phyloP scores from a whole-genome alignment of 2,113 vertebrate species.

The Toxotes chatareus region DNA sequence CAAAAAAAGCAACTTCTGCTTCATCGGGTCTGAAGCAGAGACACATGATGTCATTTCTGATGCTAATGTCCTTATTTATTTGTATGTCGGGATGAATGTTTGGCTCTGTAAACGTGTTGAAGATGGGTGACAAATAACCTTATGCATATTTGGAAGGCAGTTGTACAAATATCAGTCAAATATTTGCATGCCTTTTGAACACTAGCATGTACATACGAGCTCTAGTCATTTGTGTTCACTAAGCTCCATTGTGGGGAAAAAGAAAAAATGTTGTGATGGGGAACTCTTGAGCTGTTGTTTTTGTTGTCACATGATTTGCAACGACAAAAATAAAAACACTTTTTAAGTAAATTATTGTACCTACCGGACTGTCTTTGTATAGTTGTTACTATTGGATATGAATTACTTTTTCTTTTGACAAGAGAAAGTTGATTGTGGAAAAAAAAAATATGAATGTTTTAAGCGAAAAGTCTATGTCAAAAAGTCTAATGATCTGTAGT shows the following conservation, averaged over 20 bases:
- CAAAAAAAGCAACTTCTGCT: constrained; percentile 79
- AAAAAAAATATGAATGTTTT: constrained; percentile 81
- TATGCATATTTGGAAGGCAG: constrained; percentile 83
- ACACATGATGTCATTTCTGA: constrained; percentile 85
- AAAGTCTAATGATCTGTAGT: constrained; percentile 80
- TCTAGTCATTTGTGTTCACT: constrained; percentile 83
- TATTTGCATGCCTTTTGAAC: constrained; percentile 91
- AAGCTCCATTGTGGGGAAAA: constrained; percentile 75
- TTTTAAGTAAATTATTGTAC: constrained; percentile 91
- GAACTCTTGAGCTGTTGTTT: constrained; percentile 85
- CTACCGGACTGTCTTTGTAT: constrained; percentile 87
- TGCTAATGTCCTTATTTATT: constrained; percentile 68
- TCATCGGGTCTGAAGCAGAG: constrained; percentile 83
- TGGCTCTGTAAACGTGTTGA: constrained; percentile 67
- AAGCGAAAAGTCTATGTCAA: constrained; percentile 81
- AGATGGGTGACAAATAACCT: constrained; percentile 61
- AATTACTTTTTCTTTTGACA: constrained; percentile 68
- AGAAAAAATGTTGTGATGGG: constrained; percentile 77
- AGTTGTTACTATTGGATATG: constrained; percentile 82
- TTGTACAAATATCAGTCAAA: constrained; percentile 83
- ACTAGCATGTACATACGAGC: constrained; percentile 91
- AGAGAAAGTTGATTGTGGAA: constrained; percentile 72
- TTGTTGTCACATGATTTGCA: constrained; percentile 87
- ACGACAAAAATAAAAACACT: constrained; percentile 82
- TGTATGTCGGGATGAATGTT: constrained; percentile 73